phyloP scores from a whole-genome alignment of 2,113 vertebrate species.

The Arothron firmamentum region DNA sequence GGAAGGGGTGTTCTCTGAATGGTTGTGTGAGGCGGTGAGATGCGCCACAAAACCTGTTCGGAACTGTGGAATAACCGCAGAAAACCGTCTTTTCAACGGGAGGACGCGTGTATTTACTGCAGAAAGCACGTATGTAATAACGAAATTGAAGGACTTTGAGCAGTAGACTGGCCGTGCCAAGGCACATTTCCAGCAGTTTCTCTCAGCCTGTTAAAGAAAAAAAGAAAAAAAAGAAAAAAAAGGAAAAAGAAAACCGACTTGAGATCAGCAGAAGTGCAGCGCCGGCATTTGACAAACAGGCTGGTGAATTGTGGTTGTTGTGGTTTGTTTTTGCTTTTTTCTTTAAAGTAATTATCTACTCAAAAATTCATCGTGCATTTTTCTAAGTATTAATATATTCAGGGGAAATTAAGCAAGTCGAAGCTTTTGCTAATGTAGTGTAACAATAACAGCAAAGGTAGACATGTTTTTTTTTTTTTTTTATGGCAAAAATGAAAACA shows the following conservation, averaged over 20 bases:
- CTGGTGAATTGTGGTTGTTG: not conserved
- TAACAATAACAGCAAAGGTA: not conserved
- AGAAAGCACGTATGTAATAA: slow-evolving; percentile 1
- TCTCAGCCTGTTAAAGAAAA: slow-evolving; percentile 23
- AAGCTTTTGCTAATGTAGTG: slow-evolving; percentile 16
- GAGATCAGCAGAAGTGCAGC: slow-evolving; percentile 32
- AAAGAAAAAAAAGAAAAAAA: slow-evolving; percentile 3
- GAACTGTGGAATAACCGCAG: slow-evolving; percentile 5
- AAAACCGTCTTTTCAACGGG: slow-evolving; percentile 10
- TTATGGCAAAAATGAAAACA: not conserved
- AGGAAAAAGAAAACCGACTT: slow-evolving; percentile 7
- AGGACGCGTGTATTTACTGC: slow-evolving; percentile 8
- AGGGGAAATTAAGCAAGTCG: slow-evolving; percentile 33
- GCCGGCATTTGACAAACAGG: slow-evolving; percentile 3
- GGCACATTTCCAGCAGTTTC: slow-evolving; percentile 58
- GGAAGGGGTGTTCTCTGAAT: slow-evolving; percentile 32
- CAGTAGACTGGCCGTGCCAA: slow-evolving; percentile 12
- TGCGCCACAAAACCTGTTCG: slow-evolving; percentile 41
- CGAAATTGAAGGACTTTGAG: slow-evolving; percentile 29
- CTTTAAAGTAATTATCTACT: slow-evolving; percentile 16
- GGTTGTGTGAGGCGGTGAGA: slow-evolving; percentile 32
- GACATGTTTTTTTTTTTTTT: not conserved
- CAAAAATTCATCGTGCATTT: not conserved
- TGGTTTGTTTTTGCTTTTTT: slow-evolving; percentile 17
- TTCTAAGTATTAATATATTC: not conserved